Base-by-base conservation (phyloP, 2,797 vertebrate genomes). In the Sorex maritimensis region DNA sequence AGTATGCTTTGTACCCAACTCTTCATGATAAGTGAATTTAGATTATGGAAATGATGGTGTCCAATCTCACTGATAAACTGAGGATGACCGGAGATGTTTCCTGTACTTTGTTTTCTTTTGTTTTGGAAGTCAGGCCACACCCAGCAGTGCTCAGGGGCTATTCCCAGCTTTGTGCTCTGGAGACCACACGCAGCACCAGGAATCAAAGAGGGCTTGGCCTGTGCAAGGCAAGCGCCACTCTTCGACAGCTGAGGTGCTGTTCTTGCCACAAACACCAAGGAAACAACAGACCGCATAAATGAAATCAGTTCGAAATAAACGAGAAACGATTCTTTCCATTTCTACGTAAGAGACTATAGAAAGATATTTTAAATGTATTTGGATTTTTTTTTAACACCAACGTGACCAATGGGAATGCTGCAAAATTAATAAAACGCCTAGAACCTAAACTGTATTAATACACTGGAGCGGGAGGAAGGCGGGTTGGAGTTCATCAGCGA, bases 351-450 rank as follows among this genome's bases (percentile, higher is more conserved):
- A 55, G 28, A 80, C 41, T 34, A 23, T 90, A 83, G 4, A 92
- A 80, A 19, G n/a, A 75, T 2, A 26, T 71, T 6, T 2, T 28
- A 92, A 14, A 78, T 38, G 86, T 8, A 34, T 34, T 82, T 83
- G 79, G 15, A 63, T 55, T 23, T 26, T 26, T 44, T 92, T 84
- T 74, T 83, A 38, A 92, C 55, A 72, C 41, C 13, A 15, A 3
- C 41, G 52, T 23, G 21, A 13, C 90, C 63, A 11, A 24, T 23
- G 11, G 38, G 67, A 91, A 91, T 1, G 7, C 49, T 74, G 10
- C 61, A 13, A 83, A 79, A 91, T 61, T 13, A 46, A 77, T 74
- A 49, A 58, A 88, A 65, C n/a, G 68, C 41, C 86, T 74, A 83
- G 87, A 74, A 65, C 41, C 86, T 74, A 83, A 84, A 74, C 15